Base-by-base conservation (phyloP, 1,140 invertebrate species). In the Drosophila setifemur region DNA sequence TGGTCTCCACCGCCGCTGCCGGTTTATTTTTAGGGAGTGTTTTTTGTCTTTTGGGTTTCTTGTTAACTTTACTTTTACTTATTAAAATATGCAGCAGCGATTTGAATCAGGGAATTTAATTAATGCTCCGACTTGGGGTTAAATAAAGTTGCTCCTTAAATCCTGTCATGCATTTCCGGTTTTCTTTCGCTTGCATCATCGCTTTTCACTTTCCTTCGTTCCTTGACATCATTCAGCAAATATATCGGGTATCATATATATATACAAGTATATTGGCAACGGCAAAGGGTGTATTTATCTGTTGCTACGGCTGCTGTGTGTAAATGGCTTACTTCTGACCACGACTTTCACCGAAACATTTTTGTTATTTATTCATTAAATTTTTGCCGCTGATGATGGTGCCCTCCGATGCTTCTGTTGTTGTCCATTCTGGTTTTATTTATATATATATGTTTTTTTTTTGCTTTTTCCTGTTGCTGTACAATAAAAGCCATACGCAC, bases 351-450 rank as follows among this genome's bases (percentile, higher is more conserved):
- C 79, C 81, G 74, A 74, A 85, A 86, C 60, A 79, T 85, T 79
- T 75, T 60, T 78, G 74, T 79, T 85, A 85, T 85, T 85, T 85
- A 85, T 85, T 85, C 75, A 85, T 85, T 86, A 79, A 86, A 85
- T 79, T 85, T 85, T 86, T 79, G 71, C 60, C 68, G 60, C 67
- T 78, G 73, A 53, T 66, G 68, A 44, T 67, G 64, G 43, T 43
- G 60, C 45, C 54, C 60, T 61, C 45, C 47, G 44, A 57, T 69
- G 66, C 67, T 58, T 60, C 61, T 68, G 72, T 28, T 58, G 52
- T 49, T 53, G 67, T 21, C 54, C 35, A 68, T 69, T 68, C 44
- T 69, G 66, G 63, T 70, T 68, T n/a, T n/a, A n/a, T n/a, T n/a
- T n/a, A n/a, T n/a, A n/a, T n/a, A n/a, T n/a, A n/a, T n/a, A n/a